phyloP scores from a whole-genome alignment of 2,797 vertebrate genomes.

The Neosilurus mollespiculum region DNA sequence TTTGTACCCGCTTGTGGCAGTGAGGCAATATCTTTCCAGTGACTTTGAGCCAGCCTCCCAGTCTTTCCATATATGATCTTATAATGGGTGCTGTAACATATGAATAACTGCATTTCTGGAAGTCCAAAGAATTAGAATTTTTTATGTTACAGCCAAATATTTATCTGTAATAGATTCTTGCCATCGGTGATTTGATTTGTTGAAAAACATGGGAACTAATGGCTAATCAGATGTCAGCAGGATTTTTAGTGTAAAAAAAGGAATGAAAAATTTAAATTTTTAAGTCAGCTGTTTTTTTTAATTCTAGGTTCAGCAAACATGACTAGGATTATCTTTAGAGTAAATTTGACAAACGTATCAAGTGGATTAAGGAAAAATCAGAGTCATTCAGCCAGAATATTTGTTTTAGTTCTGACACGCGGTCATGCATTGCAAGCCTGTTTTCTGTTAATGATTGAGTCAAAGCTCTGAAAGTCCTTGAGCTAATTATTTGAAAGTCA shows the following conservation, averaged over 20 bases:
- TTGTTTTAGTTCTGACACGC: slow-evolving; percentile 21
- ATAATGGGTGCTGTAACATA: neutral
- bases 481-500: slow-evolving; percentile 22
- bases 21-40: neutral
- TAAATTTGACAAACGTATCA: neutral
- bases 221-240: neutral
- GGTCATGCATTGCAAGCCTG: slow-evolving; percentile 3
- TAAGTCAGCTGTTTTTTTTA: neutral
- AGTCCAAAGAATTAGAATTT: neutral
- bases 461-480: neutral
- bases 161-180: neutral
- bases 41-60: too few relatives aligned
- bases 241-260: neutral
- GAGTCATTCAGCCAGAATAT: neutral
- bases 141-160: neutral
- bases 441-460: slow-evolving; percentile 20
- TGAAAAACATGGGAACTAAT: neutral
- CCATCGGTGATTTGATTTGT: too few relatives aligned
- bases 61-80: neutral
- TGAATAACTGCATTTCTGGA: neutral
- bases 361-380: neutral
- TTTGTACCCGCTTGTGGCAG: neutral
- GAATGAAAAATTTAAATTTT: neutral
- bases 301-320: neutral
- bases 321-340: neutral